Evolutionary conservation across 1,140 invertebrate genomes (phyloP), one percentile per base, ranked within the genome.

Genomic region (Chelonus insularis): DNA sequence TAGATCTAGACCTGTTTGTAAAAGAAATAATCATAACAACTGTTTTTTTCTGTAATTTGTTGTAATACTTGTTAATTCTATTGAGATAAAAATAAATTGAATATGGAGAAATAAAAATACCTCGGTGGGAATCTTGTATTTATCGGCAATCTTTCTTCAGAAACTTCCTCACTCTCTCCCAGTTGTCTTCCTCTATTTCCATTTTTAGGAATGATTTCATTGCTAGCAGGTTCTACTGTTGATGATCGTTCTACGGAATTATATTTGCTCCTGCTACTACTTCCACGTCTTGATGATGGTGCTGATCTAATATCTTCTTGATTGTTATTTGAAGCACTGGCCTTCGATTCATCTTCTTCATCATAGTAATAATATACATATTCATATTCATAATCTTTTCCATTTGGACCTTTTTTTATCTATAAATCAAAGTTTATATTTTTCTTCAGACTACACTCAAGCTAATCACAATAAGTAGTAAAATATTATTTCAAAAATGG

Each of bases 341-440:
- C 72, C 63, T 85, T 84, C 48, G 74, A 80, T 50, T 88, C 87
- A 29, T 89, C 89, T 1, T 93, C 91, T 61, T 92, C 91, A 64
- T 93, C 91, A 62, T 94, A 92, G 69, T 95, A 94, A 73, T 95
- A 95, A 70, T 95, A 95, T 14, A 94, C 89, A 67, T 95, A 95
- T 73, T 94, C 92, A 73, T 94, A 94, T 77, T 95, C 92, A 69
- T 95, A 94, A 68, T 94, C 92, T 77, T 93, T 89, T 3, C 92
- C 92, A 70, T 93, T 93, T n/a, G 91, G 91, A 20, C 90, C 92
- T 77, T 93, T 94, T 69, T 94, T 93, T 23, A 93, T 88, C 83
- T 93, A 91, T 2, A 61, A 52, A 16, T 9, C 21, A 12, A 18
- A 41, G 20, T 45, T n/a, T 3, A 60, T n/a, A 34, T 11, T 29